phyloP scores from a whole-genome alignment of 2,888 invertebrate species.

The Thelaira solivaga region DNA sequence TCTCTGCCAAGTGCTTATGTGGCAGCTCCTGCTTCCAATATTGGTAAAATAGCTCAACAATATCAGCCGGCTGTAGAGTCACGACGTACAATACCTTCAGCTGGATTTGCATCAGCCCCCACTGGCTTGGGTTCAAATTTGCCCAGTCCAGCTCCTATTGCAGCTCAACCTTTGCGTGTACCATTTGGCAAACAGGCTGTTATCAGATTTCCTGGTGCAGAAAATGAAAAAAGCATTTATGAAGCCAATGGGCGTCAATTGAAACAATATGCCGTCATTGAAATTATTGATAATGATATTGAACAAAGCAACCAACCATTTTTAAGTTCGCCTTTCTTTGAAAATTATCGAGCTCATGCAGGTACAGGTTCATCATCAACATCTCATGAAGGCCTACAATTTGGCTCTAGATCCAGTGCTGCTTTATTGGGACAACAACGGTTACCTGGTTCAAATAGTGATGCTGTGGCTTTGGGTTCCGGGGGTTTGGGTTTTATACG shows the following conservation, averaged over 20 bases:
- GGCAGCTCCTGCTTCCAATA: constrained; percentile 12
- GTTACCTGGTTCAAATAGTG: constrained; percentile 58
- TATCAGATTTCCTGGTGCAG: constrained; percentile 59
- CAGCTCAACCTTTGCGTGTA: constrained; percentile 66
- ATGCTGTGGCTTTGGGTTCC: constrained; percentile 75
- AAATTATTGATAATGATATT: constrained; percentile 75
- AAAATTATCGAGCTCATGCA: constrained; percentile 68
- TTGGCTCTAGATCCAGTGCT: constrained; percentile 67
- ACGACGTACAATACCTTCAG: not conserved
- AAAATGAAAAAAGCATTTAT: not conserved
- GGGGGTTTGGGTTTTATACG: constrained; percentile 76
- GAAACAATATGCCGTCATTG: constrained; percentile 76
- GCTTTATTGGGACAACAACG: constrained; percentile 63
- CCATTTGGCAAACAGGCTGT: constrained; percentile 70
- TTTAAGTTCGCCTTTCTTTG: constrained; percentile 68
- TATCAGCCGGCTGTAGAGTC: constrained; percentile 15
- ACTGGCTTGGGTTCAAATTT: constrained; percentile 35
- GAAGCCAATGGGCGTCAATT: constrained; percentile 71
- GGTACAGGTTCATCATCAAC: constrained; percentile 61
- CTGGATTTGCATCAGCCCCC: not conserved
- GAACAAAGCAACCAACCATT: constrained; percentile 70
- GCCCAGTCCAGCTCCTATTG: constrained; percentile 27
- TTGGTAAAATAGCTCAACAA: constrained; percentile 43
- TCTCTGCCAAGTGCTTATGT: constrained; percentile 6
- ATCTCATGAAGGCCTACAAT: constrained; percentile 62